Conservation (phyloP, 2,797 vertebrate species). For the Sebastiscus albofasciatus region DNA sequence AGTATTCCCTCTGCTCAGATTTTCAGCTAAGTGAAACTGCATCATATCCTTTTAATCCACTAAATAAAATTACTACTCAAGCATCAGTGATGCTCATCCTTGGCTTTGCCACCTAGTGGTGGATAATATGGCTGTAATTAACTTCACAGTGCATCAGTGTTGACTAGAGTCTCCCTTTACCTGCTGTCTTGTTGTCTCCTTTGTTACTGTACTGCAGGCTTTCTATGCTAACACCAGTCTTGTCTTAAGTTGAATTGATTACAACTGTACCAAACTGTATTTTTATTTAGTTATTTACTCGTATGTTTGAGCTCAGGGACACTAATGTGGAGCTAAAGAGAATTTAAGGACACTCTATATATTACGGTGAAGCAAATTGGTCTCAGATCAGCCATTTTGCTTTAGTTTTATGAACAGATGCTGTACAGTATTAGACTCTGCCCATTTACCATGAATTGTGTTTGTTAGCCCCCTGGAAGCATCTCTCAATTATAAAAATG, state of each 20-base stretch:
- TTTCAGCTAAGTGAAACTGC: conserved; percentile 16
- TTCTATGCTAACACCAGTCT: background rate
- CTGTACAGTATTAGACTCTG: background rate
- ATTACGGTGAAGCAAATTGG: conserved; percentile 30
- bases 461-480: conserved; percentile 4
- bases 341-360: conserved; percentile 24
- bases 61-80: conserved; percentile 22
- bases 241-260: background rate
- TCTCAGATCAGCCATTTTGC: conserved; percentile 20
- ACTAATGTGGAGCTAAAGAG: conserved; percentile 8
- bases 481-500: background rate
- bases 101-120: conserved; percentile 72
- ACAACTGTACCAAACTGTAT: background rate
- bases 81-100: conserved; percentile 35
- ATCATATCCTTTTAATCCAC: conserved; percentile 42
- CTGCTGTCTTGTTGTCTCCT: conserved; percentile 12
- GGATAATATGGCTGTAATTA: conserved; percentile 8
- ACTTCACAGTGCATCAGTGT: conserved; percentile 7
- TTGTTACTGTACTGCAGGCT: background rate
- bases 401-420: conserved; percentile 23
- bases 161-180: background rate
- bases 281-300: conserved; percentile 2
- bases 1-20: conserved; percentile 4
- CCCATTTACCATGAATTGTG: background rate
- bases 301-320: conserved; percentile 13